Base-by-base conservation (phyloP, 2,888 invertebrate genomes). In the Clepsis dumicolana region DNA sequence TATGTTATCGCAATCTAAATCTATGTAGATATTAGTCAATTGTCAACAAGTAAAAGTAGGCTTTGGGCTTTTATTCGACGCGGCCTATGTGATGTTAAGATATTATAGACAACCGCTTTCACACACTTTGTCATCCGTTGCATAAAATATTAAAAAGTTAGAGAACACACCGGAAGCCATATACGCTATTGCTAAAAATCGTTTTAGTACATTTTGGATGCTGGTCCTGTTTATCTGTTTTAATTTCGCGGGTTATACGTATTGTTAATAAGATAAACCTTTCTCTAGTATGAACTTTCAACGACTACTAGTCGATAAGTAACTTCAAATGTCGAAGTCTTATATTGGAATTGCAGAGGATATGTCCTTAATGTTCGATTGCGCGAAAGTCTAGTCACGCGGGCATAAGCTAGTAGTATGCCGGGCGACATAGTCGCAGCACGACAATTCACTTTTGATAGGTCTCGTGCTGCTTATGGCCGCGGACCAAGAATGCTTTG, bases 401-500 rank as follows among this genome's bases (percentile, higher is more conserved):
- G 75, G 74, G 75, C 74, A 73, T 75, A 77, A 78, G 74, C 78
- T 67, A 69, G 69, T 73, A 73, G 66, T 80, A 84, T 84, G 83
- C 82, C 80, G 76, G 79, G 84, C 80, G 88, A 88, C 81, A 85
- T 87, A 81, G 76, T 76, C 77, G 77, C 71, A 72, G 80, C 86
- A 85, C 81, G 84, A 88, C 88, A 89, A 86, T 90, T 92, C 89
- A 90, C 90, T 92, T 91, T 93, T 90, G 86, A 87, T 82, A 78
- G 75, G 78, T 80, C 82, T 89, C 91, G 89, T 91, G 93, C 87
- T 86, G 80, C 86, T 85, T 84, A 81, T 85, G 86, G 85, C 86
- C 87, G 86, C 88, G 86, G 88, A 77, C 82, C 81, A 77, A 75
- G 83, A 89, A 88, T 88, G 82, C 85, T 82, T n/a, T 85, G 83